Evolutionary conservation across 92 coral and sea anemone genomes (phyloP), one percentile per base, ranked within the genome.

Genomic region (Porites rus): DNA sequence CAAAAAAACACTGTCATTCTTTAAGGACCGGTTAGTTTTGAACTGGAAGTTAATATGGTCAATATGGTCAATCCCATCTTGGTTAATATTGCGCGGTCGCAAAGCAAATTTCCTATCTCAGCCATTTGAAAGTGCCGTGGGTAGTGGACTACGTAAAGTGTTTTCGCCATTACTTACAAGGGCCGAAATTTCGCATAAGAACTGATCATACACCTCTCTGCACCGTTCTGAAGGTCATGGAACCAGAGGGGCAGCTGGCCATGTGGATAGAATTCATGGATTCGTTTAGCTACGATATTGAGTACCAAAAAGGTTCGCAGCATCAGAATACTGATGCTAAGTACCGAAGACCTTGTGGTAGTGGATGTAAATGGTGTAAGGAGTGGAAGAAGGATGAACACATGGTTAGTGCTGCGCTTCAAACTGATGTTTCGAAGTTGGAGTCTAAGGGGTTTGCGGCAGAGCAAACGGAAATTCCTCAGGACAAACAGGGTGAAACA

Each of bases 191-290:
- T 60, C 22, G 69, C 69, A 75, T 88, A 25, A 38, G 74, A 76
- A 83, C 85, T 17, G 80, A 88, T 69, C 88, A 82, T 76, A 80
- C 91, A 70, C 88, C 91, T 20, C 60, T 82, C 69, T 81, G 79
- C 43, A 76, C 80, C 9, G 83, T 83, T 21, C 56, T 83, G 25
- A 64, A 76, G 11, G 76, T 56, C 2, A 85, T 52, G 25, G 82
- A 67, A 28, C 87, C 88, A 8, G 88, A 73, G 21, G 81, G 72
- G 51, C 88, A 84, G 14, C 77, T 53, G 14, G 77, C 77, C 31
- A 28, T 28, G 31, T 53, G 12, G 59, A 53, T 53, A 53, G 59
- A 53, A 11, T 53, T 53, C 59, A 8, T 53, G 59, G 12, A 11
- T 6, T 11, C 59, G 59, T 53, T 53, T 4, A 11, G 12, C 59